Conservation (phyloP, 2,113 vertebrate species). For the Cranoglanis bouderius region DNA sequence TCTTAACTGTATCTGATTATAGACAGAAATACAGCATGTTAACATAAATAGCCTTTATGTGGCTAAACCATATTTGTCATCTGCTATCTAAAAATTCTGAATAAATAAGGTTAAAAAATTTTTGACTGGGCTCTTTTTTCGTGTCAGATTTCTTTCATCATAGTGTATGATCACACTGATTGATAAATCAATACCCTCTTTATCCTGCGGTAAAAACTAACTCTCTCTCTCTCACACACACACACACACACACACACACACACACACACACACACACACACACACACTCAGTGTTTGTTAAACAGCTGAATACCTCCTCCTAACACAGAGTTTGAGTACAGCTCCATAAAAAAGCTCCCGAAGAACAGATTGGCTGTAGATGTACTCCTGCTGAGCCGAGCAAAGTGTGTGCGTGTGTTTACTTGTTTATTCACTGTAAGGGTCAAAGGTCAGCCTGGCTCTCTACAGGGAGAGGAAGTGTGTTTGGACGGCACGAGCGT, state of each 20-base stretch:
- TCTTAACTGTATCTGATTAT: background rate
- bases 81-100: background rate
- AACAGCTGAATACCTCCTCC: background rate
- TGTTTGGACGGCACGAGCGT: conserved; percentile 20
- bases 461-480: conserved; percentile 38
- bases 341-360: background rate
- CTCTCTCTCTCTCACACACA: background rate
- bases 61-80: background rate
- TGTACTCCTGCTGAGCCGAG: conserved; percentile 11
- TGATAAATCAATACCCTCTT: background rate
- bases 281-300: background rate
- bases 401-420: conserved; percentile 31
- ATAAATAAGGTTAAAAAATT: background rate
- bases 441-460: conserved; percentile 40
- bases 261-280: conserved; percentile 8
- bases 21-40: background rate
- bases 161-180: background rate
- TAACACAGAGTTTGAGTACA: background rate
- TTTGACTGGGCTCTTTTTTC: background rate
- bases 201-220: too few relatives aligned
- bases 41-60: background rate
- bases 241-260: background rate
- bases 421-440: conserved; percentile 44
- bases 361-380: conserved; percentile 2
- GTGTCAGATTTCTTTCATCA: background rate